Conservation (phyloP, 1,140 invertebrate genomes). For the Coptotermes formosanus region DNA sequence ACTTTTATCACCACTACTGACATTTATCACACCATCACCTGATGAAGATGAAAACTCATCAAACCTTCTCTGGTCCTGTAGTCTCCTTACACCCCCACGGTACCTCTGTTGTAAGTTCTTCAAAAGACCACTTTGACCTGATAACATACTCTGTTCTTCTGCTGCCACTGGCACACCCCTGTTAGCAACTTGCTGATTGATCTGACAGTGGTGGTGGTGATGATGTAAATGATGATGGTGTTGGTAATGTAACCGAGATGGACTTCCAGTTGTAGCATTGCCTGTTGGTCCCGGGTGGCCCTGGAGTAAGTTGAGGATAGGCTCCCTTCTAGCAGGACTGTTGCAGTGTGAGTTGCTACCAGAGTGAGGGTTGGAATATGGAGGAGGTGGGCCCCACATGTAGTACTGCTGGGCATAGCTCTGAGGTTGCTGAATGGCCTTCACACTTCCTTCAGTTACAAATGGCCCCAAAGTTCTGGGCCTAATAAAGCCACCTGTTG, state of each 20-base stretch:
- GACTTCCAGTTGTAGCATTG: background rate
- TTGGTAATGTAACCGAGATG: constrained; percentile 41
- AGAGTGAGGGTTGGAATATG: constrained; percentile 63
- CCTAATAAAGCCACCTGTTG: background rate
- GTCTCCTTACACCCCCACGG: background rate
- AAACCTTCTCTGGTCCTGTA: constrained; percentile 26
- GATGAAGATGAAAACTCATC: constrained; percentile 29
- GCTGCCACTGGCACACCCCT: constrained; percentile 2
- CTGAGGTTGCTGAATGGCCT: constrained; percentile 8
- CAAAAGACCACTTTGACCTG: background rate
- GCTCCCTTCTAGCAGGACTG: constrained; percentile 56
- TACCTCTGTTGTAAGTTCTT: background rate
- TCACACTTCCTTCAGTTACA: constrained; percentile 28
- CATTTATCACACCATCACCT: constrained; percentile 9
- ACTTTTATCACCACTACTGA: constrained; percentile 16
- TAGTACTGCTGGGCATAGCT: constrained; percentile 34
- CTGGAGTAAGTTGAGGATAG: constrained; percentile 26
- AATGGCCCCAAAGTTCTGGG: constrained; percentile 4
- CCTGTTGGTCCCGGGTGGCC: background rate
- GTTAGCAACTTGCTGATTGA: background rate
- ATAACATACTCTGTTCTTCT: constrained; percentile 35
- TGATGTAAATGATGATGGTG: constrained; percentile 43
- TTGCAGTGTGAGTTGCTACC: constrained; percentile 43
- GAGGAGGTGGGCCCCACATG: constrained; percentile 71
- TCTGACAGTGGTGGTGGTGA: constrained; percentile 45